These are phyloP conservation scores for Aphodius sticticus DNA, from an alignment of 2,888 invertebrate species.

Conservation along the genomic window DNA sequence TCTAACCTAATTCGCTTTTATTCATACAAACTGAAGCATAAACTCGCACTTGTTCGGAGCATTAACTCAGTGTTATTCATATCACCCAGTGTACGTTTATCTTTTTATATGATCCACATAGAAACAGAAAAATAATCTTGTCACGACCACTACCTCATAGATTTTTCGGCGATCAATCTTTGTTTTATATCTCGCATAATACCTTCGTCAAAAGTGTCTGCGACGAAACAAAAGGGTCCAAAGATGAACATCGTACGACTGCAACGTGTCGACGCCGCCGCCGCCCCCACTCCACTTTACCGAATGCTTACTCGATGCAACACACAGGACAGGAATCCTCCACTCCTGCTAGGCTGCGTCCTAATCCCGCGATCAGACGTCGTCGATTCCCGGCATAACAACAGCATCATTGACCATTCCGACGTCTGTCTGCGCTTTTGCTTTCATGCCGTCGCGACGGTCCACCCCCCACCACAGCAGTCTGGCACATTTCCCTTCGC, in stretches of 20 bases:
- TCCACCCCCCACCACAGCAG: conserved; percentile 6
- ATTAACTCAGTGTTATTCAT: no score
- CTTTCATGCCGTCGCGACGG: conserved; percentile 24
- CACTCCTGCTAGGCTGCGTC: not conserved
- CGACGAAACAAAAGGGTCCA: not conserved
- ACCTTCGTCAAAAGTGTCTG: not conserved
- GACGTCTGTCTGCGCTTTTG: conserved; percentile 22
- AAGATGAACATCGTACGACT: not conserved
- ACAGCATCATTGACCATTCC: conserved; percentile 23
- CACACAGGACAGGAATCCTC: not conserved
- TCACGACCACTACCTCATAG: not conserved
- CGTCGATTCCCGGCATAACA: conserved; percentile 9
- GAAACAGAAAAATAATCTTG: not conserved
- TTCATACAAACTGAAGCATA: no score
- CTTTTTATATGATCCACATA: not conserved
- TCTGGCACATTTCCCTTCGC: conserved; percentile 9
- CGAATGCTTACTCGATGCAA: not conserved
- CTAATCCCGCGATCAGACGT: not conserved
- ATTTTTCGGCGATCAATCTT: not conserved
- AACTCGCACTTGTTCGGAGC: no score
- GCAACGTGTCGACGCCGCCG: not conserved
- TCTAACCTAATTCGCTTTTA: no score
- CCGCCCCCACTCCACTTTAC: not conserved
- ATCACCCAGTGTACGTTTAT: no score
- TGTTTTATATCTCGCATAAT: not conserved